phyloP scores from a whole-genome alignment of 2,113 vertebrate species.

The Psittacula cyanocephala region DNA sequence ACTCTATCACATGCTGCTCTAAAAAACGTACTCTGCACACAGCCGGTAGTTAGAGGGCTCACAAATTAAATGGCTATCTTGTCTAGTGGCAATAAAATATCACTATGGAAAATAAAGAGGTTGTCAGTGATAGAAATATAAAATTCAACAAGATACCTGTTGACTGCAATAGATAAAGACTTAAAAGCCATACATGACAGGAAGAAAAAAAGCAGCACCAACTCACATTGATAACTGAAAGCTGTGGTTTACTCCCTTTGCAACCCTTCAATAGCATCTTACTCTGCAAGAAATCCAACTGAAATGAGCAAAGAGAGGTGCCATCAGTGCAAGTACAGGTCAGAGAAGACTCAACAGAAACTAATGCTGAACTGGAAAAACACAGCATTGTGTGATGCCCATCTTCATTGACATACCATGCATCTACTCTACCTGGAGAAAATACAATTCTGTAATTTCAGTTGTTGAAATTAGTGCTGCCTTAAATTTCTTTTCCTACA shows the following conservation, averaged over 20 bases:
- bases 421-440: not conserved
- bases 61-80: slow-evolving; percentile 40
- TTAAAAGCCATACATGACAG: not conserved
- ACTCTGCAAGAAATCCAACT: not conserved
- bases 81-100: not conserved
- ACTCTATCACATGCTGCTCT: not conserved
- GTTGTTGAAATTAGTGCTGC: not conserved
- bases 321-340: fast-evolving
- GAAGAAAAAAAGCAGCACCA: not conserved
- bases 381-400: not conserved
- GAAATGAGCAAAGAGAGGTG: not conserved
- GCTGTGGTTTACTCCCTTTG: not conserved
- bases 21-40: slow-evolving; percentile 16
- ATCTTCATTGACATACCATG: not conserved
- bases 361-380: not conserved
- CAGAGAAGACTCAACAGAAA: not conserved
- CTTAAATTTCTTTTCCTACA: not conserved
- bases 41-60: not conserved
- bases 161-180: not conserved
- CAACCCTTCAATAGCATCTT: not conserved
- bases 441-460: not conserved
- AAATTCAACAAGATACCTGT: not conserved
- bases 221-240: not conserved
- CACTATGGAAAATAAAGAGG: slow-evolving; percentile 30
- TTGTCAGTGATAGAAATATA: not conserved